Percentiles rank a stretch among this genome's conserved stretches.
Conservation (phyloP, 2,113 vertebrate species). For the Pristiophorus japonicus region DNA sequence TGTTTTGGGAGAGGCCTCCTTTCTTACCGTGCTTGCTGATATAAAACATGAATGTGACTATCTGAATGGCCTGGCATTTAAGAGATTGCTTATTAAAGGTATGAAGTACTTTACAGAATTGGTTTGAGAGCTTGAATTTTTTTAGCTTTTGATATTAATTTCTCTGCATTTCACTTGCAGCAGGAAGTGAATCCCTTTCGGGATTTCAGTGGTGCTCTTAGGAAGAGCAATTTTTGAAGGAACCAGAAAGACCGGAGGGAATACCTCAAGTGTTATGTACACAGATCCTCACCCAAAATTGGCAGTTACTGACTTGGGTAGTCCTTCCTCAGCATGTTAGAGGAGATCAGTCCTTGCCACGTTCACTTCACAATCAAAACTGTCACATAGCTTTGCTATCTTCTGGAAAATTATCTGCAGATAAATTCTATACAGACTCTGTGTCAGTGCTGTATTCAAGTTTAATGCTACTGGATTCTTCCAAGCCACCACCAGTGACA, state of each 20-base stretch:
- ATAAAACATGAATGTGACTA: neutral
- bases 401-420: neutral
- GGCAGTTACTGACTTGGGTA: no score
- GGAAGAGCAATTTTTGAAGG: no score
- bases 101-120: neutral
- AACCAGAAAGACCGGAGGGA: no score
- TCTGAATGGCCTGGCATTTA: neutral
- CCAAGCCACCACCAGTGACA: neutral
- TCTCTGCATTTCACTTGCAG: neutral
- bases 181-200: no score
- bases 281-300: no score
- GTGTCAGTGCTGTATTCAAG: neutral
- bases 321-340: no score
- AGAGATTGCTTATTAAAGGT: neutral
- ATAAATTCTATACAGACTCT: neutral
- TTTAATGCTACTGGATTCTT: neutral
- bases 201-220: no score
- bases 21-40: neutral
- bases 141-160: neutral
- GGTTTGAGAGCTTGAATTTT: neutral
- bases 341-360: no score
- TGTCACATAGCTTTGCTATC: neutral
- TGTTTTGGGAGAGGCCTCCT: neutral
- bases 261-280: no score
- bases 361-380: neutral